Conservation (phyloP, 2,888 invertebrate genomes). For the Mythimna albipuncta region DNA sequence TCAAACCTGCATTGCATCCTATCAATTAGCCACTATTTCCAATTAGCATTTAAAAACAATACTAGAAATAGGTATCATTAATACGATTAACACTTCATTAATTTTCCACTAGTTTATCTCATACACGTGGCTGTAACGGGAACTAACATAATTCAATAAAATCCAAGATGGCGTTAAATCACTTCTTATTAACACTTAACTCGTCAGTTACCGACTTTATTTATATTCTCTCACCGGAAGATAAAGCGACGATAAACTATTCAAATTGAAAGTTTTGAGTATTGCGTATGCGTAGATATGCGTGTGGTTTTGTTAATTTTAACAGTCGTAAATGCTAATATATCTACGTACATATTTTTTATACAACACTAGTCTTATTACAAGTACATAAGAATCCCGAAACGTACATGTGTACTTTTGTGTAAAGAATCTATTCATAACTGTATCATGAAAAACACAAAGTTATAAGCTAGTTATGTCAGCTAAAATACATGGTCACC, state of each 20-base stretch:
- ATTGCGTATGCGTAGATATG: slow-evolving; percentile 24
- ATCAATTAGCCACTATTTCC: neutral
- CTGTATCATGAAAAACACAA: too few species aligned
- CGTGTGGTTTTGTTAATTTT: slow-evolving; percentile 14
- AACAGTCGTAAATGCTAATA: slow-evolving; percentile 36
- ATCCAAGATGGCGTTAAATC: slow-evolving; percentile 18
- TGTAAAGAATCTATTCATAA: too few species aligned
- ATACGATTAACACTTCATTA: neutral
- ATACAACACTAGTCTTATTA: too few species aligned
- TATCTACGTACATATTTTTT: too few species aligned
- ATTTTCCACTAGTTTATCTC: slow-evolving; percentile 1
- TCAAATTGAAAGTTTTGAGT: slow-evolving; percentile 32
- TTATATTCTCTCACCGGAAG: slow-evolving; percentile 17
- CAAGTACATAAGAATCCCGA: too few species aligned
- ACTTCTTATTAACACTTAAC: slow-evolving; percentile 22
- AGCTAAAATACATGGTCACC: too few species aligned
- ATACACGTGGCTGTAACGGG: neutral
- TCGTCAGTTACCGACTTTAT: slow-evolving; percentile 25
- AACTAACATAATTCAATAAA: neutral
- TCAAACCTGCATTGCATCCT: neutral
- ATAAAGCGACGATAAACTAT: slow-evolving; percentile 17
- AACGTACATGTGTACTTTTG: too few species aligned
- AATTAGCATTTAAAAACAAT: slow-evolving; percentile 2
- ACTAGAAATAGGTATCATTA: neutral
- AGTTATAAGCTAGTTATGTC: too few species aligned